Conservation (phyloP, 2,797 vertebrate species). For the Hybognathus amarus region DNA sequence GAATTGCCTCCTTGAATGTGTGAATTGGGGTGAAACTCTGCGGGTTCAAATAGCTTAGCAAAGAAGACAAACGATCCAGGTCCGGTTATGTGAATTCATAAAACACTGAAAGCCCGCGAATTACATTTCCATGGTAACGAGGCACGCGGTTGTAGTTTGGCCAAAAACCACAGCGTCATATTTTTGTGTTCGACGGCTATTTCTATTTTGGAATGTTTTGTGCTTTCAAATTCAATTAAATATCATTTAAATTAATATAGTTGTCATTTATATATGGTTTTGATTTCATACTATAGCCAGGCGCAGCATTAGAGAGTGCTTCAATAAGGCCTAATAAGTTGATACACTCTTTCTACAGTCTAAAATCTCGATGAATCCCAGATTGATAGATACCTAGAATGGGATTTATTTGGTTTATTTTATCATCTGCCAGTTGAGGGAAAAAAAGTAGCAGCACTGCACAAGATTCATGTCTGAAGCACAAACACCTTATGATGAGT, state of each 20-base stretch:
- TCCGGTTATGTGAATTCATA: not conserved
- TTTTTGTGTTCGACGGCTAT: not conserved
- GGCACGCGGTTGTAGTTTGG: not conserved
- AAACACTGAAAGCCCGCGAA: not conserved
- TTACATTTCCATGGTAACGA: not conserved
- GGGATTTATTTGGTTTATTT: not conserved
- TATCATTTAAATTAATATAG: not conserved
- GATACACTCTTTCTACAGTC: not conserved
- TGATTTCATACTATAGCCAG: not conserved
- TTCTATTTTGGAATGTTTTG: no score
- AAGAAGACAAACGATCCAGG: not conserved
- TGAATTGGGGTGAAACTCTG: constrained; percentile 3
- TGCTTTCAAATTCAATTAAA: not conserved
- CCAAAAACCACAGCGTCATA: not conserved
- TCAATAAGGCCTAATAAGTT: not conserved
- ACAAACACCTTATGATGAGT: not conserved
- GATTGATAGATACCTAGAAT: not conserved
- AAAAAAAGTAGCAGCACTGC: not conserved
- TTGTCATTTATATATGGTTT: not conserved
- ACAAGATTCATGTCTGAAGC: not conserved
- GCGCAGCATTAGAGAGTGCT: not conserved
- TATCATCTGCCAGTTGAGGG: not conserved
- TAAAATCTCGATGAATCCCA: not conserved
- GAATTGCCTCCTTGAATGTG: constrained; percentile 8
- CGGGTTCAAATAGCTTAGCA: not conserved